Conservation (phyloP, 2,113 vertebrate genomes). For the Pionites leucogaster region DNA sequence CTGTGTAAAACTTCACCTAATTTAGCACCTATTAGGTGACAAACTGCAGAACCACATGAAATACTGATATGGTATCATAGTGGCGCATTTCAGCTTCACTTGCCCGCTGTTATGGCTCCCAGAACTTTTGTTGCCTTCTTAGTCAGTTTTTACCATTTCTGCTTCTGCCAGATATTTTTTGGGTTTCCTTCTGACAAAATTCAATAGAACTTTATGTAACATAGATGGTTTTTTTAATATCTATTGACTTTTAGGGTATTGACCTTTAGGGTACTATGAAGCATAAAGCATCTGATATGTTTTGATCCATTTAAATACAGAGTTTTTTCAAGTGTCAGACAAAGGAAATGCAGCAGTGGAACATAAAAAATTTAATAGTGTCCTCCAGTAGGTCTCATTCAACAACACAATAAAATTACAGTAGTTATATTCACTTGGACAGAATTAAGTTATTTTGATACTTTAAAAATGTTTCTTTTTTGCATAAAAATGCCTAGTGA, state of each 20-base stretch:
- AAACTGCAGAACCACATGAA: background rate
- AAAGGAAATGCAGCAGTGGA: background rate
- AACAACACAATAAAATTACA: background rate
- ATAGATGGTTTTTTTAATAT: background rate
- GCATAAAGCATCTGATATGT: background rate
- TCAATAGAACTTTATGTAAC: background rate
- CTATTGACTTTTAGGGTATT: background rate
- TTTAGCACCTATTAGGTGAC: background rate
- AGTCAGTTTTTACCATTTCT: background rate
- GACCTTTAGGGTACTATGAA: background rate
- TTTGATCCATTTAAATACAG: background rate
- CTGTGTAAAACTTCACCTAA: background rate
- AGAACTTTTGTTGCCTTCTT: background rate
- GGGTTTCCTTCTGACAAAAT: background rate
- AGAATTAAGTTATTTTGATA: background rate
- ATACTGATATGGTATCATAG: background rate
- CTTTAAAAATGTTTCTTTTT: background rate
- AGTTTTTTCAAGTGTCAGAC: background rate
- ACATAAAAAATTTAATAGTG: background rate
- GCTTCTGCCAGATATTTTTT: background rate
- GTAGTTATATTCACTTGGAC: background rate
- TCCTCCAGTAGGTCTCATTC: background rate
- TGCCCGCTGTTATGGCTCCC: background rate
- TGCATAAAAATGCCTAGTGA: background rate
- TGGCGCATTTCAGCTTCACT: background rate